These are phyloP conservation scores for Apamea epomidion DNA, from an alignment of 2,888 invertebrate genomes.

Conservation along the genomic window DNA sequence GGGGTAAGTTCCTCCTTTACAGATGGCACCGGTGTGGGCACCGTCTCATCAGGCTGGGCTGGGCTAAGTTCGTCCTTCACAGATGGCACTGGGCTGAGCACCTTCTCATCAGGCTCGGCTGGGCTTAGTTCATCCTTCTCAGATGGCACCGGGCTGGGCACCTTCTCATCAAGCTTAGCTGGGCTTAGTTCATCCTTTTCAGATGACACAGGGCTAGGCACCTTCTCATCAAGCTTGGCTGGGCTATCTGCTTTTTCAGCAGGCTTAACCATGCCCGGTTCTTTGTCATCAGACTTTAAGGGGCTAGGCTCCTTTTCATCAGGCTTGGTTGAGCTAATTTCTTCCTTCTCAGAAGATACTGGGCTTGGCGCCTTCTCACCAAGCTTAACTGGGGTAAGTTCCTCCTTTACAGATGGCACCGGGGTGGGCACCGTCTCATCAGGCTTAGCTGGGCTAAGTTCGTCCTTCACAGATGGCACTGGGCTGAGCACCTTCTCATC, in stretches of 20 bases:
- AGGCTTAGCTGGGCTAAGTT: background rate
- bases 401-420: background rate
- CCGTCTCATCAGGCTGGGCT: background rate
- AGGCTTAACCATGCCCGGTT: rapidly evolving
- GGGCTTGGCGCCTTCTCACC: background rate
- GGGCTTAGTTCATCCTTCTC: background rate
- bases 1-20: background rate
- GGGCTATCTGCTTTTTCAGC: background rate
- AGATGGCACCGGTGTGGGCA: background rate
- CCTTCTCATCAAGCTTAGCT: background rate
- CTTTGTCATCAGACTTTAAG: rapidly evolving
- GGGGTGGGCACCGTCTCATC: background rate
- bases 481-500: background rate
- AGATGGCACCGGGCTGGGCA: background rate
- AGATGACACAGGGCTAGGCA: rapidly evolving
- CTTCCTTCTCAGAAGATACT: background rate
- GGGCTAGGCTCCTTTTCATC: too few relatives aligned
- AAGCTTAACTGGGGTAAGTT: background rate
- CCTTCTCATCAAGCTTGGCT: background rate
- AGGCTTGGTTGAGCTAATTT: rapidly evolving
- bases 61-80: background rate
- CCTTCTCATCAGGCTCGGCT: background rate
- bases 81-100: background rate
- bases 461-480: too few relatives aligned
- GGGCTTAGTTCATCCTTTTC: background rate